Base-by-base conservation (phyloP, 2,797 vertebrate genomes). In the Phoebastria nigripes region DNA sequence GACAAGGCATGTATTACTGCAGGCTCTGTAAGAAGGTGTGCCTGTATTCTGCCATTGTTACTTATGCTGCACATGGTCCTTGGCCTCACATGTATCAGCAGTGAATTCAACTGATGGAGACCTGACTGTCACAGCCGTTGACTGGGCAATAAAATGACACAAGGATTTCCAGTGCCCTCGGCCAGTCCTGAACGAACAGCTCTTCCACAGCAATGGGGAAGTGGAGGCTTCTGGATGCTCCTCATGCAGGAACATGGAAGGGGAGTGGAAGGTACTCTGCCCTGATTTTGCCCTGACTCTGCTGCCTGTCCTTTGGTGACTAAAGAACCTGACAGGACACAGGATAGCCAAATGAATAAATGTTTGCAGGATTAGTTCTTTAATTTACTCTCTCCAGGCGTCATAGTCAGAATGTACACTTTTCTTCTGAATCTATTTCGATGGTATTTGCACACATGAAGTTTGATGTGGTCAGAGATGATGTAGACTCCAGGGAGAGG, bases 401-500 rank as follows among this genome's bases (percentile, higher is more conserved):
- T 63, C n/a, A 22, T 26, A 65, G 39, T 15, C 31, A 52, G 11
- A 88, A 67, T 2, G 62, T 63, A 41, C 1, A 63, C 18, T 58
- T 92, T 79, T 69, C 44, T 70, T 83, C 44, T 71, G 33, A 59
- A 67, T 85, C 31, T 73, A 0, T 76, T 80, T 74, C 4, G 3
- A 85, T 0, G 0, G 33, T 44, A 54, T 58, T 83, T 86, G 35
- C n/a, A 33, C 33, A 42, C 6, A 33, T 16, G 79, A 62, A 0
- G 0, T 41, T 72, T 66, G 37, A 12, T 79, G 49, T 39, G 35
- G 37, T 65, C 76, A 76, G 80, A 88, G 84, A 37, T 80, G 51
- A 89, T 0, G 1, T 5, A 41, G 59, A 82, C 39, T 72, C 71
- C 61, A 83, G 41, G 1, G 3, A 47, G 0, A 81, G 8, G 6